phyloP scores from a whole-genome alignment of 2,113 vertebrate species.

The Rafetus swinhoei region DNA sequence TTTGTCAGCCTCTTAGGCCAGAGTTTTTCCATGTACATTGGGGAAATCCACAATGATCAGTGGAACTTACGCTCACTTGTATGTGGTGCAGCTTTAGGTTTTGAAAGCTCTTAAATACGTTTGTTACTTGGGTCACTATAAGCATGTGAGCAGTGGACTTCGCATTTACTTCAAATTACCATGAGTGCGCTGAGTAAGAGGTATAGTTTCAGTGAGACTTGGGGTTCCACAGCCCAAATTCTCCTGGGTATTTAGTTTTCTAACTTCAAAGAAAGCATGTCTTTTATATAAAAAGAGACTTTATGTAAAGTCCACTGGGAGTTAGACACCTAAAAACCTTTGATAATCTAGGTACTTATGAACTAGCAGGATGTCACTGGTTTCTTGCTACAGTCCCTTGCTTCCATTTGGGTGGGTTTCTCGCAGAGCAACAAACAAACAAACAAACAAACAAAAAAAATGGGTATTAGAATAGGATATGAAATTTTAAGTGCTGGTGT shows the following conservation, averaged over 20 bases:
- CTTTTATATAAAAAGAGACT: no score
- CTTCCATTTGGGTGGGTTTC: neutral
- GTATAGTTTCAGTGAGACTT: neutral
- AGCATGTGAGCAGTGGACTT: neutral
- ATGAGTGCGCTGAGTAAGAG: neutral
- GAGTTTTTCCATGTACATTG: neutral
- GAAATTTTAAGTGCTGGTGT: neutral
- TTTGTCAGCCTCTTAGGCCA: neutral
- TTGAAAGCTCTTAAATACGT: neutral
- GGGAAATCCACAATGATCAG: neutral
- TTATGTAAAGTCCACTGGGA: neutral
- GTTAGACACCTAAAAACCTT: neutral
- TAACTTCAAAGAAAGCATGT: neutral
- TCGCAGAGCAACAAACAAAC: neutral
- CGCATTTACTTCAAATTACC: neutral
- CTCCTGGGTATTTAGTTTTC: neutral
- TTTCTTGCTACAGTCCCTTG: neutral
- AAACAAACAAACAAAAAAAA: no score
- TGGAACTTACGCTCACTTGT: neutral
- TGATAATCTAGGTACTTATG: neutral
- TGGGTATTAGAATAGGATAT: neutral
- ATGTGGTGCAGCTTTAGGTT: neutral
- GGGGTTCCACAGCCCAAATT: no score
- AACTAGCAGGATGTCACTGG: neutral
- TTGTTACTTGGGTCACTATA: neutral